Percentiles rank a stretch among this genome's conserved stretches.
Evolutionary conservation across 2,888 invertebrate species (phyloP).

Genomic region (Aricia artaxerxes): DNA sequence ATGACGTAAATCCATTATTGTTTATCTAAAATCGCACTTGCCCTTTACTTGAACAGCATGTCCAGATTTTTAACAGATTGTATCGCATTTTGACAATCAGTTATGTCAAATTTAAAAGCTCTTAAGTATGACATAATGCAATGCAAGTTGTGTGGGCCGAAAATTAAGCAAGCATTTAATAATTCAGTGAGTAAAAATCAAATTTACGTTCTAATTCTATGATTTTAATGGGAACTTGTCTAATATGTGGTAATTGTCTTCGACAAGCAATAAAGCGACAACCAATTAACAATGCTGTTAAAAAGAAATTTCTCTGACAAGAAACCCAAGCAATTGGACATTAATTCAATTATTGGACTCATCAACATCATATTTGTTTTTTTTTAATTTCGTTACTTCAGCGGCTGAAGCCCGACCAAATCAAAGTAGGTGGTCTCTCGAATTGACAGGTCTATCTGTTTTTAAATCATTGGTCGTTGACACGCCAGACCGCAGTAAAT

Average conservation of each 20-base stretch:
- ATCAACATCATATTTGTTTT: too few relatives aligned
- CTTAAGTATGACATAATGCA: not conserved
- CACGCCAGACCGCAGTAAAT: constrained; percentile 39
- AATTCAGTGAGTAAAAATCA: not conserved
- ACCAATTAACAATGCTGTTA: too few relatives aligned
- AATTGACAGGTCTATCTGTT: not conserved
- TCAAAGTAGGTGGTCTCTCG: not conserved
- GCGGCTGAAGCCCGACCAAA: not conserved
- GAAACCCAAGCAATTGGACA: too few relatives aligned
- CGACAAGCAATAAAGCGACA: too few relatives aligned
- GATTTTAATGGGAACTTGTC: too few relatives aligned
- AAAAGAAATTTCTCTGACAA: too few relatives aligned
- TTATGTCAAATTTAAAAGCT: constrained; percentile 1
- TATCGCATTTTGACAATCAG: constrained; percentile 8
- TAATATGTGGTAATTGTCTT: too few relatives aligned
- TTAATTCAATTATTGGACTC: too few relatives aligned
- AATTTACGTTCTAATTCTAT: too few relatives aligned
- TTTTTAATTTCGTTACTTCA: not conserved
- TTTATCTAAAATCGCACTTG: constrained; percentile 6
- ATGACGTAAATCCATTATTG: not conserved
- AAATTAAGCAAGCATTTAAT: not conserved
- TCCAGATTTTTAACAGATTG: not conserved
- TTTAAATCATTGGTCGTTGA: constrained; percentile 36
- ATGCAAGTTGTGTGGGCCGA: not conserved
- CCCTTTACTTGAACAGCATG: not conserved